Percentiles rank a stretch among this genome's conserved stretches.
Conservation (phyloP, 2,797 vertebrate genomes). For the Paramormyrops hopkinsi region DNA sequence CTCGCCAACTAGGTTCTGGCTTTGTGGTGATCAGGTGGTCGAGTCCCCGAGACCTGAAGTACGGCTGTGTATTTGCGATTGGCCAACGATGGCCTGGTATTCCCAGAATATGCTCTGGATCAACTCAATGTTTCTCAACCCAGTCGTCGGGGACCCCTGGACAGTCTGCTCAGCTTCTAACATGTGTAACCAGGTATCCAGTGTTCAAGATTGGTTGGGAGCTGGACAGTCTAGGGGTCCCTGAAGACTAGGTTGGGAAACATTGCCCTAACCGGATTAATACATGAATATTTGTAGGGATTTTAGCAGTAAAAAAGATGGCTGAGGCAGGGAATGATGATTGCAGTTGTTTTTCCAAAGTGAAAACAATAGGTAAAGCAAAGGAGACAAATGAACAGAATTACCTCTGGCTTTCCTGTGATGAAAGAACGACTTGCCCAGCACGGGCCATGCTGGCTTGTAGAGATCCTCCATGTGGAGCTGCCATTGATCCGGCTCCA, state of each 20-base stretch:
- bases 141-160: background rate
- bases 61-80: background rate
- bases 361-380: background rate
- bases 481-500: conserved; percentile 93
- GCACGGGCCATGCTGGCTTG: conserved; percentile 84
- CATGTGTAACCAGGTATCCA: background rate
- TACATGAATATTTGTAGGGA: background rate
- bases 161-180: background rate
- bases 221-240: background rate
- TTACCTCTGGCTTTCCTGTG: conserved; percentile 89
- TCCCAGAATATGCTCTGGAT: background rate
- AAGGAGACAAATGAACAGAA: background rate
- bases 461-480: conserved; percentile 91
- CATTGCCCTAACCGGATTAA: background rate
- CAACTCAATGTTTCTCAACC: background rate
- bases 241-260: background rate
- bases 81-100: background rate
- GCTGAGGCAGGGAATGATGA: background rate
- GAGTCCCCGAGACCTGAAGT: background rate
- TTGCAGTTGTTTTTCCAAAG: background rate
- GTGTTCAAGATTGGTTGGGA: background rate
- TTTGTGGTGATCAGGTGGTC: background rate
- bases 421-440: conserved; percentile 88
- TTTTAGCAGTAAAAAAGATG: background rate
- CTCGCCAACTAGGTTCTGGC: background rate